These are phyloP conservation scores for Apotomis turbidana DNA, from an alignment of 2,888 invertebrate genomes.

Conservation along the genomic window DNA sequence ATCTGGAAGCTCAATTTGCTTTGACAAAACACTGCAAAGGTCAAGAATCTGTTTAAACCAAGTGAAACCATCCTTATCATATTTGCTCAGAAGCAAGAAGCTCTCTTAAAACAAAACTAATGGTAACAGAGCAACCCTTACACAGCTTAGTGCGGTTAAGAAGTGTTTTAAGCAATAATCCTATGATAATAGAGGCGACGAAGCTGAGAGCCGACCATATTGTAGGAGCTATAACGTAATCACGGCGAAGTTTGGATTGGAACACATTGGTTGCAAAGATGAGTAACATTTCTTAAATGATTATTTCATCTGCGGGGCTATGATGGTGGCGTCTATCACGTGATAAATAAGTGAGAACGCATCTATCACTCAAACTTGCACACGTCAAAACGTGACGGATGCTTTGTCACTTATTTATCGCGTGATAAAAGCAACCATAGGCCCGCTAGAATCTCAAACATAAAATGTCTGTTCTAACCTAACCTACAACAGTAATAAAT, in stretches of 20 bases:
- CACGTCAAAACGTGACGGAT: too few relatives aligned
- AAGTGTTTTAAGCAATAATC: constrained; percentile 48
- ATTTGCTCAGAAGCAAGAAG: constrained; percentile 22
- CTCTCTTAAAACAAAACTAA: constrained; percentile 26
- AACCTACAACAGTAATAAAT: too few relatives aligned
- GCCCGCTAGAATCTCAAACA: too few relatives aligned
- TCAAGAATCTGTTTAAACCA: constrained; percentile 1
- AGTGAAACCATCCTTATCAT: constrained; percentile 16
- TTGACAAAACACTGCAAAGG: background rate
- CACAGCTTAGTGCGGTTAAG: constrained; percentile 34
- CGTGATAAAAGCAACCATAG: too few relatives aligned
- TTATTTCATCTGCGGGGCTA: too few relatives aligned
- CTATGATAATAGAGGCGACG: constrained; percentile 50
- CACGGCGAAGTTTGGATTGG: constrained; percentile 45
- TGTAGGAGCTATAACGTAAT: constrained; percentile 51
- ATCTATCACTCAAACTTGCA: too few relatives aligned
- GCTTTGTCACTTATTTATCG: too few relatives aligned
- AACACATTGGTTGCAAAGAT: constrained; percentile 41
- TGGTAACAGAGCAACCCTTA: constrained; percentile 28
- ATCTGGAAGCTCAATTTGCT: too few relatives aligned
- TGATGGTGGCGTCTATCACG: too few relatives aligned
- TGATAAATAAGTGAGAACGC: too few relatives aligned
- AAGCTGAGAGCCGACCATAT: constrained; percentile 52
- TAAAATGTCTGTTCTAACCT: too few relatives aligned
- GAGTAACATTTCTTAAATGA: background rate